Evolutionary conservation across 2,113 vertebrate species (phyloP).

Genomic region (Alligator sinensis): DNA sequence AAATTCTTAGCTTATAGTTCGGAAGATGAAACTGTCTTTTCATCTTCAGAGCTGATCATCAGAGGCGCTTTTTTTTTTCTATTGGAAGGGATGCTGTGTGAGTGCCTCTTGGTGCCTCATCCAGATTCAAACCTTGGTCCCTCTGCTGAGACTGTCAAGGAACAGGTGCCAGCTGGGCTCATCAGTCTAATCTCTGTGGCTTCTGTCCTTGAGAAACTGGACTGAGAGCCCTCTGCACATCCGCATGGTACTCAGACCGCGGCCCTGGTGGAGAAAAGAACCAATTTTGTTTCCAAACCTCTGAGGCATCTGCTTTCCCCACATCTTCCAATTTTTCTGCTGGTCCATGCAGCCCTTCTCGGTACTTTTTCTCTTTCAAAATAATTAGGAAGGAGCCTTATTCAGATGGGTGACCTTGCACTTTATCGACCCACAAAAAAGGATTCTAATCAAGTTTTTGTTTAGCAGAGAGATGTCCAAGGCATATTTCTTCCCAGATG

Average conservation of each 20-base stretch:
- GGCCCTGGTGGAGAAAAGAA: slow-evolving; percentile 4
- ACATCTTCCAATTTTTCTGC: slow-evolving; percentile 14
- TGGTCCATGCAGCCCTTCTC: slow-evolving; percentile 3
- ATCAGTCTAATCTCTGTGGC: neutral
- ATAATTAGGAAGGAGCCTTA: neutral
- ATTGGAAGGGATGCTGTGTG: neutral
- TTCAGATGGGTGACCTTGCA: neutral
- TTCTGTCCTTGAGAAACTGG: neutral
- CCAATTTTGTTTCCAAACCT: slow-evolving; percentile 5
- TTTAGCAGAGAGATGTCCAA: slow-evolving; percentile 2
- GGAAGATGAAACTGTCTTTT: neutral
- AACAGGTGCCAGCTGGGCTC: neutral
- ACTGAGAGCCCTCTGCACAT: neutral
- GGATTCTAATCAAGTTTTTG: neutral
- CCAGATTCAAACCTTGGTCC: neutral
- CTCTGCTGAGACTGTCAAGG: neutral
- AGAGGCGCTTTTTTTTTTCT: too few relatives aligned
- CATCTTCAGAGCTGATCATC: neutral
- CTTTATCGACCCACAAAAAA: neutral
- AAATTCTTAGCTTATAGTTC: neutral
- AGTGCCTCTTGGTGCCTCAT: neutral
- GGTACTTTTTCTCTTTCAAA: slow-evolving; percentile 20
- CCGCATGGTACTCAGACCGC: slow-evolving; percentile 1
- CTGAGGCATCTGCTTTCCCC: slow-evolving; percentile 9
- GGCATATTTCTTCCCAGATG: neutral